phyloP scores from a whole-genome alignment of 2,888 invertebrate genomes.

The Pardosa pseudoannulata region DNA sequence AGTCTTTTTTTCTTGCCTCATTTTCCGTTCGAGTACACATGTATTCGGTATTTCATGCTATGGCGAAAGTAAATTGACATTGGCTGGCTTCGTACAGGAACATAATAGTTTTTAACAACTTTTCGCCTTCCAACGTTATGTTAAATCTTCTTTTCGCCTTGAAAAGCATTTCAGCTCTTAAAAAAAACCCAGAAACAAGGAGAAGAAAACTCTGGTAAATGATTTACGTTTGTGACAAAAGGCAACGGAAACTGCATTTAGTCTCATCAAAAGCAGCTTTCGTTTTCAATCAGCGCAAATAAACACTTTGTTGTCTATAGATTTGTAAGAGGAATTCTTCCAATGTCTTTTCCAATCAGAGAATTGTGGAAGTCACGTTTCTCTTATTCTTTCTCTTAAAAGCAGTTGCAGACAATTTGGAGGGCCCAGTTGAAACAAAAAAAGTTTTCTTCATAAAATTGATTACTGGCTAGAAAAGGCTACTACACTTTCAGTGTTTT shows the following conservation, averaged over 20 bases:
- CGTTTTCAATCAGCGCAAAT: conserved; percentile 15
- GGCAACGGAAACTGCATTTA: conserved; percentile 10
- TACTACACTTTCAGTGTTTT: no score
- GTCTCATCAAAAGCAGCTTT: conserved; percentile 14
- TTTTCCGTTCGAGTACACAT: no score
- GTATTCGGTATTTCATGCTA: neutral
- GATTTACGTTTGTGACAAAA: conserved; percentile 2
- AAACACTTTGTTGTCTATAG: conserved; percentile 1
- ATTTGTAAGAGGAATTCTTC: conserved; percentile 1
- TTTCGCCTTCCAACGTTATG: neutral
- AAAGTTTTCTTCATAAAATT: no score
- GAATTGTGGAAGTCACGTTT: conserved; percentile 12
- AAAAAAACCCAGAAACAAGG: neutral
- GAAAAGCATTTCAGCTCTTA: neutral
- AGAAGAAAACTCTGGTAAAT: conserved; percentile 7
- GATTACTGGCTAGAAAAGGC: no score
- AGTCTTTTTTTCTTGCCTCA: no score
- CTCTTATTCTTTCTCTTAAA: neutral
- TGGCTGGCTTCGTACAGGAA: neutral
- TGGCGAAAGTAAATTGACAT: neutral
- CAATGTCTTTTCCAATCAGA: neutral
- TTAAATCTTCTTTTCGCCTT: neutral
- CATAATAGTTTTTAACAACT: neutral
- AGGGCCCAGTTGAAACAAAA: no score
- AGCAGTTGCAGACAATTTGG: no score